Percentiles rank a stretch among this genome's conserved stretches.
phyloP scores from a whole-genome alignment of 2,888 invertebrate species.

The Meiosimyza decipiens region DNA sequence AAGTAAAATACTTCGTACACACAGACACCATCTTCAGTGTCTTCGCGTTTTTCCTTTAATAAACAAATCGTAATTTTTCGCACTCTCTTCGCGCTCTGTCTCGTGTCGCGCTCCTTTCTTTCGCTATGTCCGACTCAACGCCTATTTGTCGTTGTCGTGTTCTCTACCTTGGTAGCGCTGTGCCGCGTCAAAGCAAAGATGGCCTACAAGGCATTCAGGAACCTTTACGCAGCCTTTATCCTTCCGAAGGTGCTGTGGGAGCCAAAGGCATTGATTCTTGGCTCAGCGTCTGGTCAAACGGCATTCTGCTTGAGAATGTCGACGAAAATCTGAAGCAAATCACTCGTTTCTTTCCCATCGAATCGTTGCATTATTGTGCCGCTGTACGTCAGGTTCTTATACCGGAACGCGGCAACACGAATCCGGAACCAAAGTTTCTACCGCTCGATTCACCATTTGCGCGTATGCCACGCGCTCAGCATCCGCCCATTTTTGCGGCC shows the following conservation, averaged over 20 bases:
- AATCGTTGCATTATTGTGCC: slow-evolving; percentile 94
- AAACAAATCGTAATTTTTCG: not conserved
- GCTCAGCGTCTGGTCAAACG: slow-evolving; percentile 97
- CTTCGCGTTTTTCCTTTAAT: not conserved
- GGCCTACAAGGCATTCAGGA: slow-evolving; percentile 98
- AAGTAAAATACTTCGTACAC: no score
- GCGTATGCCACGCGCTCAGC: slow-evolving; percentile 88
- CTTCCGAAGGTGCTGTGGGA: slow-evolving; percentile 89
- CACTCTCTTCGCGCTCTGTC: not conserved
- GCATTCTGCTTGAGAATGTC: slow-evolving; percentile 93
- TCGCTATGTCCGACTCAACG: slow-evolving; percentile 78
- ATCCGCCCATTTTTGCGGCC: slow-evolving; percentile 97
- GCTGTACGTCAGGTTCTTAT: slow-evolving; percentile 88
- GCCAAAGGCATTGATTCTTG: slow-evolving; percentile 94
- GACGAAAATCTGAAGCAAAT: slow-evolving; percentile 95
- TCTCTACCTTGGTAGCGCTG: slow-evolving; percentile 94
- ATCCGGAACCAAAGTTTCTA: slow-evolving; percentile 86
- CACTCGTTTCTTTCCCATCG: slow-evolving; percentile 95
- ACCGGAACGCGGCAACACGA: slow-evolving; percentile 72
- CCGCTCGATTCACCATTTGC: slow-evolving; percentile 97
- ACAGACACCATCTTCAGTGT: no score
- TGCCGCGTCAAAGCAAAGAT: slow-evolving; percentile 97
- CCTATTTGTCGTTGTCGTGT: slow-evolving; percentile 97
- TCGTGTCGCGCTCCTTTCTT: not conserved
- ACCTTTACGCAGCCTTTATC: slow-evolving; percentile 94